Evolutionary conservation across 1,140 invertebrate species (phyloP).

Genomic region (Tigriopus japonicus): DNA sequence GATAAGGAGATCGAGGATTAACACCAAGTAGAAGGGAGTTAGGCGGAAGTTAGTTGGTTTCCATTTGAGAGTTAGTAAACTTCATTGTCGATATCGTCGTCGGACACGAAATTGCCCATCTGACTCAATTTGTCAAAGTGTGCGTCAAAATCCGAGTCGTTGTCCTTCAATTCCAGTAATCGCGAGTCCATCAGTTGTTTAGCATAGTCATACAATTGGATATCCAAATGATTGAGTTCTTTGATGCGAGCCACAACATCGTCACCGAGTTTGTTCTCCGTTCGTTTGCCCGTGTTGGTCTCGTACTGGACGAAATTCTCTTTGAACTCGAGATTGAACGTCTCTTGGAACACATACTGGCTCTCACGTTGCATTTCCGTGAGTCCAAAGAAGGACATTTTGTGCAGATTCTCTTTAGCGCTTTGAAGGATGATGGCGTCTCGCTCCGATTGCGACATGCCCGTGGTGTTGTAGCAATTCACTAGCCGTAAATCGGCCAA

Average conservation of each 20-base stretch:
- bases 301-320: conserved; percentile 76
- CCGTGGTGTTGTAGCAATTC: conserved; percentile 78
- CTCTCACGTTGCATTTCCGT: conserved; percentile 86
- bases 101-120: too few relatives aligned
- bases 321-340: conserved; percentile 78
- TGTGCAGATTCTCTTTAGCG: conserved; percentile 80
- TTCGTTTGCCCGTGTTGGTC: conserved; percentile 57
- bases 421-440: conserved; percentile 69
- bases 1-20: too few relatives aligned
- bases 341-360: conserved; percentile 91
- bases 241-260: conserved; percentile 53
- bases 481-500: conserved; percentile 49
- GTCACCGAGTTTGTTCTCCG: conserved; percentile 45
- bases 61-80: too few relatives aligned
- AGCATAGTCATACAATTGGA: conserved; percentile 84
- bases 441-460: conserved; percentile 42
- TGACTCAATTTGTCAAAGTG: too few relatives aligned
- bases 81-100: too few relatives aligned
- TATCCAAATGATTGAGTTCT: conserved; percentile 66
- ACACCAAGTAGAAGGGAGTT: too few relatives aligned
- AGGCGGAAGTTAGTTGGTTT: too few relatives aligned
- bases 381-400: conserved; percentile 91
- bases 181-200: conserved; percentile 66
- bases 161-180: conserved; percentile 22
- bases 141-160: too few relatives aligned